Percentiles rank a stretch among this genome's conserved stretches.
Conservation (phyloP, 2,797 vertebrate genomes). For the Eidolon dupreanum region DNA sequence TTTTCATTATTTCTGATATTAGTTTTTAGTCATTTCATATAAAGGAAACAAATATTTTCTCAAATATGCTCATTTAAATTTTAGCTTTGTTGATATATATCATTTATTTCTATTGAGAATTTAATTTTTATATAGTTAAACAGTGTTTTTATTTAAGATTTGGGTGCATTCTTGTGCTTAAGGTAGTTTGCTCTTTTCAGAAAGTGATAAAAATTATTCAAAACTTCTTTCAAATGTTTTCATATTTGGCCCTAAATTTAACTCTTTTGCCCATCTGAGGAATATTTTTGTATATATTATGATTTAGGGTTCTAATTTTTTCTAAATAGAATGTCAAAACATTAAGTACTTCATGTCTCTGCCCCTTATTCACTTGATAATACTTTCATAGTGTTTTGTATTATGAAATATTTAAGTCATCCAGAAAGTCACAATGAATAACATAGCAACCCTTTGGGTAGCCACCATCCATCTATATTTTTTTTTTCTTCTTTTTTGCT, state of each 20-base stretch:
- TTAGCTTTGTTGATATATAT: background rate
- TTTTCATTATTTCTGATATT: background rate
- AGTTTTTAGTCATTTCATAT: background rate
- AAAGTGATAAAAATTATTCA: background rate
- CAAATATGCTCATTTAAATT: background rate
- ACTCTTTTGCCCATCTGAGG: background rate
- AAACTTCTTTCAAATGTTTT: background rate
- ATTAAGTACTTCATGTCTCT: background rate
- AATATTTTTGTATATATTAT: background rate
- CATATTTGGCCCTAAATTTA: background rate
- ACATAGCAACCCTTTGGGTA: background rate
- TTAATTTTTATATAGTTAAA: constrained; percentile 17
- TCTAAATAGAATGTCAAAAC: background rate
- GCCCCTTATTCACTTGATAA: background rate
- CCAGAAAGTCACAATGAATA: background rate
- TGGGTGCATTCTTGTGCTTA: background rate
- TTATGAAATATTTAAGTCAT: background rate
- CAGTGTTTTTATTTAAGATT: background rate
- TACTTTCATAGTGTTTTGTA: background rate
- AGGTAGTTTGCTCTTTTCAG: background rate
- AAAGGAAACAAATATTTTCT: background rate
- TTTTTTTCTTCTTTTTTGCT: background rate
- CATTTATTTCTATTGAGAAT: background rate
- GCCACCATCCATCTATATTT: background rate
- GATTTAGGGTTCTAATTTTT: background rate